Evolutionary conservation across 2,113 vertebrate genomes (phyloP).

Genomic region (Thryonomys swinderianus): DNA sequence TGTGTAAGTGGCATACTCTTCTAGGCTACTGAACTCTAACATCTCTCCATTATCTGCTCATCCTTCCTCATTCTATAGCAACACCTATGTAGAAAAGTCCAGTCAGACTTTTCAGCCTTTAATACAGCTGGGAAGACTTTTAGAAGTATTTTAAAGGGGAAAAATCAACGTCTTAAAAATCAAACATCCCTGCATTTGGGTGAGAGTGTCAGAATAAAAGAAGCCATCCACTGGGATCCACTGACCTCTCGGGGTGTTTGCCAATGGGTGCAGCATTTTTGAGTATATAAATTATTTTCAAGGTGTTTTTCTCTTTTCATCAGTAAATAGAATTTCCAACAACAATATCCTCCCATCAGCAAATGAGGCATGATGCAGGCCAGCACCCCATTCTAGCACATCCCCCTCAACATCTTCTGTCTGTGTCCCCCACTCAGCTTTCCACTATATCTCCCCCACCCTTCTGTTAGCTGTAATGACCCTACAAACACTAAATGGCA

Average conservation of each 20-base stretch:
- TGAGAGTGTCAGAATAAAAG: background rate
- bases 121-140: background rate
- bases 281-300: background rate
- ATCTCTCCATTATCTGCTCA: background rate
- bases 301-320: constrained; percentile 22
- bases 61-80: background rate
- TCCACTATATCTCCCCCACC: constrained; percentile 21
- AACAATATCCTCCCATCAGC: constrained; percentile 66
- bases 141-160: background rate
- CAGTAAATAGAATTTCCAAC: background rate
- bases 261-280: background rate
- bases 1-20: background rate
- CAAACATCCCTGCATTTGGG: background rate
- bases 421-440: background rate
- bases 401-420: background rate
- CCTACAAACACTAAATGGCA: constrained; percentile 90
- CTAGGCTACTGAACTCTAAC: background rate
- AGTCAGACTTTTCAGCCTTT: background rate
- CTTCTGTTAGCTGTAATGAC: constrained; percentile 86
- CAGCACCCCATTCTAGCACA: constrained; percentile 50
- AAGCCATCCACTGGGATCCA: background rate
- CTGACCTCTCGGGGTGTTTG: background rate
- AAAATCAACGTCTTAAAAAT: background rate
- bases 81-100: background rate
- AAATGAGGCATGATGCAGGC: constrained; percentile 69